These are phyloP conservation scores for Horisme vitalbata DNA, from an alignment of 2,888 invertebrate genomes.

Conservation along the genomic window DNA sequence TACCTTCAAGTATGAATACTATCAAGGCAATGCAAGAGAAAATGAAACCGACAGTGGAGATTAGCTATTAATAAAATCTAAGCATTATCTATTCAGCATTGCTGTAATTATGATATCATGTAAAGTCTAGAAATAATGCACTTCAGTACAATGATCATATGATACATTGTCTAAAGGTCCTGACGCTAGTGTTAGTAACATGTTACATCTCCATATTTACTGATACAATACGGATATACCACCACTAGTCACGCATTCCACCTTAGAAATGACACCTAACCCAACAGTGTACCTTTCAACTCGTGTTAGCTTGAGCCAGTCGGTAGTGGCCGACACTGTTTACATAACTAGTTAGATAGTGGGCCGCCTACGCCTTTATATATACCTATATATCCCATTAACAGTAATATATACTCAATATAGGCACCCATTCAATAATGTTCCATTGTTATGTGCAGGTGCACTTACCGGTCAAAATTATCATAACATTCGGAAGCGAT, in stretches of 20 bases:
- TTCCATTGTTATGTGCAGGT: slow-evolving; percentile 62
- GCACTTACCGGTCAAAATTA: slow-evolving; percentile 41
- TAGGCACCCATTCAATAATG: slow-evolving; percentile 55
- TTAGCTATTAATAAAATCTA: too few species aligned
- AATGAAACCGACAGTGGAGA: too few species aligned
- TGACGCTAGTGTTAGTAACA: slow-evolving; percentile 23
- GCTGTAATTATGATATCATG: background rate
- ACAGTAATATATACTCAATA: slow-evolving; percentile 48
- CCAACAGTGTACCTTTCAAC: slow-evolving; percentile 50
- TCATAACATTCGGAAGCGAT: slow-evolving; percentile 31
- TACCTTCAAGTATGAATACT: too few species aligned
- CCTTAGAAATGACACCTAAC: slow-evolving; percentile 55
- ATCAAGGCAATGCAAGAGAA: too few species aligned
- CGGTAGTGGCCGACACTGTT: slow-evolving; percentile 67
- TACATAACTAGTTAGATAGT: slow-evolving; percentile 75
- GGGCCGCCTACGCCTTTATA: slow-evolving; percentile 63
- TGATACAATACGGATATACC: slow-evolving; percentile 12
- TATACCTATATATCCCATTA: slow-evolving; percentile 48
- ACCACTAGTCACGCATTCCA: slow-evolving; percentile 31
- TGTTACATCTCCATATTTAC: slow-evolving; percentile 18
- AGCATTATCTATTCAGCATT: background rate
- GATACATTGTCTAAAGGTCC: background rate
- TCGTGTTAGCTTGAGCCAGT: slow-evolving; percentile 56
- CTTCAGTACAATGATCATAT: background rate
- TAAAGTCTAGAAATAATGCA: too few species aligned